Conservation (phyloP, 2,797 vertebrate species). For the Platyrinchus mystaceus region DNA sequence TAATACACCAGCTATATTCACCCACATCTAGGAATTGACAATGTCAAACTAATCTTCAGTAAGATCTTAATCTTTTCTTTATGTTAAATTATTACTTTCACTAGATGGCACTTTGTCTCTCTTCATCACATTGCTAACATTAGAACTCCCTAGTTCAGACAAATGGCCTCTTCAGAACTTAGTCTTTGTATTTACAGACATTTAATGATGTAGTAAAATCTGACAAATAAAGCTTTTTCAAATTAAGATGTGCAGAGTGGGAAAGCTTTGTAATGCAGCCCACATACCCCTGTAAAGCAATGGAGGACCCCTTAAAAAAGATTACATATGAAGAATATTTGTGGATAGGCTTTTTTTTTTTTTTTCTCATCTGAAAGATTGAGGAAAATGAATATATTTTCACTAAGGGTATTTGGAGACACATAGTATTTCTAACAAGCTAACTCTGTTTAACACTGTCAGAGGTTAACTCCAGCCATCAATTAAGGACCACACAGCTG, state of each 20-base stretch:
- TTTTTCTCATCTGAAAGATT: neutral
- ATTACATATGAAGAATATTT: neutral
- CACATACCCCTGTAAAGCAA: neutral
- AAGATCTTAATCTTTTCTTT: neutral
- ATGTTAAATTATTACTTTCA: neutral
- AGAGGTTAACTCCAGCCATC: neutral
- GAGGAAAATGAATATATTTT: neutral
- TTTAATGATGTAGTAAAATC: neutral
- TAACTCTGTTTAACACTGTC: neutral
- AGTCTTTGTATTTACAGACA: neutral
- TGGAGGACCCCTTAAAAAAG: neutral
- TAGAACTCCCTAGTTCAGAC: neutral
- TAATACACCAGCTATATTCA: neutral
- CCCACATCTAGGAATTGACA: neutral
- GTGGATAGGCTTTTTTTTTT: neutral
- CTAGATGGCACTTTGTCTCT: conserved; percentile 43
- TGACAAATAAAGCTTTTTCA: neutral
- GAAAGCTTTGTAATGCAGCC: neutral
- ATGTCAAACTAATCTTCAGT: neutral
- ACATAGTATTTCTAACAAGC: neutral
- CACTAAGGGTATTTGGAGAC: neutral
- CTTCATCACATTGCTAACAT: neutral
- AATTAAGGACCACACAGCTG: too few species aligned
- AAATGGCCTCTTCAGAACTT: neutral
- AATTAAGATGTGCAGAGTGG: neutral